phyloP scores from a whole-genome alignment of 2,888 invertebrate genomes.

The Neria commutata region DNA sequence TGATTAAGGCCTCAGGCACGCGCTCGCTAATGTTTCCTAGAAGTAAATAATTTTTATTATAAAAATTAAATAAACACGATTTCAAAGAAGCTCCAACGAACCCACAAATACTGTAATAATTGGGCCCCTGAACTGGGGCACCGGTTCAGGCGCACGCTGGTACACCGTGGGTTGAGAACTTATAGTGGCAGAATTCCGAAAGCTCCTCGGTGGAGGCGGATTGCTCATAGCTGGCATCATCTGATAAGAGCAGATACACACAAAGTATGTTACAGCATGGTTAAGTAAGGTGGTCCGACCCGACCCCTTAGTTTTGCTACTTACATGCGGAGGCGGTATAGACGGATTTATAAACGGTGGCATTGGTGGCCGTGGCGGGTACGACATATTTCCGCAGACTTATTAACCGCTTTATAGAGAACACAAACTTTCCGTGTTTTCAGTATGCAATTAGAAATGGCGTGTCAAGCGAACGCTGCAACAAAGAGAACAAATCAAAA shows the following conservation, averaged over 20 bases:
- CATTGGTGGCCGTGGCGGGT: conserved; percentile 83
- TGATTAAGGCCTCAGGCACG: conserved; percentile 93
- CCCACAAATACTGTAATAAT: conserved; percentile 98
- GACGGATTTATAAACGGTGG: conserved; percentile 77
- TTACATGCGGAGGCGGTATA: conserved; percentile 68
- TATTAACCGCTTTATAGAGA: no score
- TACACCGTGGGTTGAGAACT: conserved; percentile 62
- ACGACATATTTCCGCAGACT: conserved; percentile 84
- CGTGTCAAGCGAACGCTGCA: no score
- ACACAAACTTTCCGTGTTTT: background rate
- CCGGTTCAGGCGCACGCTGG: conserved; percentile 55
- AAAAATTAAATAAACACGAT: background rate
- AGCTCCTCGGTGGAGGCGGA: conserved; percentile 60
- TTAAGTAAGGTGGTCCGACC: background rate
- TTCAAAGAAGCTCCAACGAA: conserved; percentile 46
- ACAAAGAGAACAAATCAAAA: no score
- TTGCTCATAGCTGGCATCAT: conserved; percentile 64
- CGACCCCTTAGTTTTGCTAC: conserved; percentile 29
- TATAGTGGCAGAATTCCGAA: conserved; percentile 62
- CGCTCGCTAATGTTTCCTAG: conserved; percentile 88
- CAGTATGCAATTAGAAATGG: background rate
- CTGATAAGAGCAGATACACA: conserved; percentile 61
- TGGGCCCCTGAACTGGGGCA: conserved; percentile 71
- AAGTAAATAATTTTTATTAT: conserved; percentile 10
- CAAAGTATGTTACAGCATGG: conserved; percentile 8